A percentile compares a stretch with the other conserved stretches of the same genome.
These are phyloP conservation scores for Archegozetes longisetosus DNA, from an alignment of 1,140 invertebrate genomes.

Conservation along the genomic window DNA sequence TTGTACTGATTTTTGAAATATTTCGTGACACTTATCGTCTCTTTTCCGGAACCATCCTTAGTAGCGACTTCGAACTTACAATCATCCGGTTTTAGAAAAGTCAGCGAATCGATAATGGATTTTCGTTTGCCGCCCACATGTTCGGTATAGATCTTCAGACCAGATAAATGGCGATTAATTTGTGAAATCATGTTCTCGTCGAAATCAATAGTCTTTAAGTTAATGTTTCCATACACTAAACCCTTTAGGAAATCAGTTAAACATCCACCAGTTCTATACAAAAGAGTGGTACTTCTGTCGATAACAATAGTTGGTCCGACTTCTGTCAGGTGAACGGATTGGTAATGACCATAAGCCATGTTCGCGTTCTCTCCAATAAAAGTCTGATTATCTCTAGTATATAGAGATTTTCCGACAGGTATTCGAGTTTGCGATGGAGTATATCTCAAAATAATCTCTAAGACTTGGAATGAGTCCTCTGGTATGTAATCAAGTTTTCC, in stretches of 20 bases:
- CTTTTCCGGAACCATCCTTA: neutral
- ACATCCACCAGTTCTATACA: neutral
- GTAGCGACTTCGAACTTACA: neutral
- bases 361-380: neutral
- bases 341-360: constrained; percentile 1
- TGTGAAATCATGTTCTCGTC: neutral
- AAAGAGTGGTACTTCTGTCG: constrained; percentile 16
- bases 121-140: neutral
- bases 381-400: neutral
- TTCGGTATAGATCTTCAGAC: neutral
- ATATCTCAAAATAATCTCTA: constrained; percentile 4
- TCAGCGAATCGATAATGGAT: neutral
- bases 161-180: neutral
- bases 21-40: neutral
- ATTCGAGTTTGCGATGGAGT: neutral
- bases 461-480: neutral
- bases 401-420: constrained; percentile 2
- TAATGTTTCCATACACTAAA: constrained; percentile 23
- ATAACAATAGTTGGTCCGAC: neutral
- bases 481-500: neutral
- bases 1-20: neutral
- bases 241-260: constrained; percentile 23
- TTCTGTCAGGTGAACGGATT: neutral
- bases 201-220: neutral
- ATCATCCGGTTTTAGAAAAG: neutral